Evolutionary conservation across 1,140 invertebrate species (phyloP).

Genomic region (Drosophila teissieri): DNA sequence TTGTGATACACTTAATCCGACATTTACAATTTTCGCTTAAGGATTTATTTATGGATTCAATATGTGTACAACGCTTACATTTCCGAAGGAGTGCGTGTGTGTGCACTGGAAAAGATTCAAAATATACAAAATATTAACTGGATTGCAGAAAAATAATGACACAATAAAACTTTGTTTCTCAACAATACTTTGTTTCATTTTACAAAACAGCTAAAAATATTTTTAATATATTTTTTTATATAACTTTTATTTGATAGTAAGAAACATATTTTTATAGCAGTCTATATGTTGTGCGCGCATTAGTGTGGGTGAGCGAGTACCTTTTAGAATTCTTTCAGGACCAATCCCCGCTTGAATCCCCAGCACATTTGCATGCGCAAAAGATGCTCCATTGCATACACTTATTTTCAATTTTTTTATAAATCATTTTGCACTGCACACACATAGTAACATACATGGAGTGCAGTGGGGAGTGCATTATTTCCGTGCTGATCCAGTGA

Average conservation of each 20-base stretch:
- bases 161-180: too few relatives aligned
- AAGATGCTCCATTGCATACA: slow-evolving; percentile 62
- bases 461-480: slow-evolving; percentile 19
- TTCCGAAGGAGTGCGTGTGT: slow-evolving; percentile 36
- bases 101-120: slow-evolving; percentile 2
- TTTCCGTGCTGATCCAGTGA: slow-evolving; percentile 19
- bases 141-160: too few relatives aligned
- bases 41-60: slow-evolving; percentile 83
- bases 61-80: slow-evolving; percentile 69
- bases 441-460: slow-evolving; percentile 7
- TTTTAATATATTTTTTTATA: too few relatives aligned
- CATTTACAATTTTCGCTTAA: slow-evolving; percentile 83
- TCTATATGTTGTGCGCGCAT: slow-evolving; percentile 14
- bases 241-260: too few relatives aligned
- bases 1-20: slow-evolving; percentile 80
- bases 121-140: not conserved
- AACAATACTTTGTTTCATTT: not conserved
- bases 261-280: not conserved
- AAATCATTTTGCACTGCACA: slow-evolving; percentile 68
- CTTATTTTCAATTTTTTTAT: slow-evolving; percentile 58
- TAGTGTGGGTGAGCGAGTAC: slow-evolving; percentile 29
- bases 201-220: too few relatives aligned
- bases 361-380: slow-evolving; percentile 66
- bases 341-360: slow-evolving; percentile 13
- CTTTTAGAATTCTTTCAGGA: slow-evolving; percentile 59